Percentiles rank a stretch among this genome's conserved stretches.
phyloP scores from a whole-genome alignment of 1,140 invertebrate species.

The Hermatobates lingyangjiaoensis region DNA sequence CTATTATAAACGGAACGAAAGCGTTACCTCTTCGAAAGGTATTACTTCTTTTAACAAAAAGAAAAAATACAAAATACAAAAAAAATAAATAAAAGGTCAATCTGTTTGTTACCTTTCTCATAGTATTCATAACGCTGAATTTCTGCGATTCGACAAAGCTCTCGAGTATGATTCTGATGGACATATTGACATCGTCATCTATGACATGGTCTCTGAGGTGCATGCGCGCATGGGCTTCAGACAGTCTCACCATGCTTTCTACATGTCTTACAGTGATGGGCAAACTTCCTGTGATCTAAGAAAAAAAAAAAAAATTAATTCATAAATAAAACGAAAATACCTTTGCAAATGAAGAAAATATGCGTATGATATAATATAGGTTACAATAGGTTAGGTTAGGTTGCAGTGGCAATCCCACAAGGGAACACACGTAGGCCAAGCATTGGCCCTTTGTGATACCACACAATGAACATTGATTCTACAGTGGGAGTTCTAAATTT shows the following conservation, averaged over 20 bases:
- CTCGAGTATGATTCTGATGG: slow-evolving; percentile 90
- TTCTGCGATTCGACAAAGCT: slow-evolving; percentile 98
- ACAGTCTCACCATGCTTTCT: slow-evolving; percentile 93
- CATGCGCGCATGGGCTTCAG: slow-evolving; percentile 91
- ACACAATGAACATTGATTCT: too few species aligned
- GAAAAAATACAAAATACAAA: too few species aligned
- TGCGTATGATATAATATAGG: background rate
- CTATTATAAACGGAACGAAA: too few species aligned
- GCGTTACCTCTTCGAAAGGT: too few species aligned
- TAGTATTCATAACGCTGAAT: slow-evolving; percentile 88
- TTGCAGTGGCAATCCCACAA: too few species aligned
- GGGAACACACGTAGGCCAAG: too few species aligned
- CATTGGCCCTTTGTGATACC: too few species aligned
- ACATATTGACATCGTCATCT: slow-evolving; percentile 93
- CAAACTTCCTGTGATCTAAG: slow-evolving; percentile 75
- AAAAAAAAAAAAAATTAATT: slow-evolving; percentile 12
- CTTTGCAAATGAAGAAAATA: too few species aligned
- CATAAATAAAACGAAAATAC: too few species aligned
- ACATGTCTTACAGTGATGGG: slow-evolving; percentile 97
- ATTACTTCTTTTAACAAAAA: too few species aligned
- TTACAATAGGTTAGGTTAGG: background rate
- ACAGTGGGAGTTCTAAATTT: too few species aligned
- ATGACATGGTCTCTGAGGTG: slow-evolving; percentile 82
- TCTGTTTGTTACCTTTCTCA: slow-evolving; percentile 56
- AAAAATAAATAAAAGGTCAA: slow-evolving; percentile 1